phyloP scores from a whole-genome alignment of 2,888 invertebrate genomes.

The Trisateles emortualis region DNA sequence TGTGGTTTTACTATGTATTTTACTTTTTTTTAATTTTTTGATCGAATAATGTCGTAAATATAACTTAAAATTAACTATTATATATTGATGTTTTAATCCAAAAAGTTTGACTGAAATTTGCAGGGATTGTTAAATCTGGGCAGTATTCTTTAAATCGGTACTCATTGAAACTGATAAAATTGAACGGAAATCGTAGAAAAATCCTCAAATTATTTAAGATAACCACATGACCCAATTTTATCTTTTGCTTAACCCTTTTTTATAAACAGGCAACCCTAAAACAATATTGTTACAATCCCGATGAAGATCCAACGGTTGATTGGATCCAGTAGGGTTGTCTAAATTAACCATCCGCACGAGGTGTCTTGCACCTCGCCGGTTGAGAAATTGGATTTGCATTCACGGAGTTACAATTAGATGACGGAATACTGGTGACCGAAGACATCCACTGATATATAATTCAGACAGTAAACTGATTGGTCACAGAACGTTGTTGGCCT shows the following conservation, averaged over 20 bases:
- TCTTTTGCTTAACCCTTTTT: conserved; percentile 19
- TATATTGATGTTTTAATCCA: too few relatives aligned
- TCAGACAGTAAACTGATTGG: conserved; percentile 44
- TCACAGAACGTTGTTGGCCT: conserved; percentile 27
- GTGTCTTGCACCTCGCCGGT: conserved; percentile 47
- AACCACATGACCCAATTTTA: conserved; percentile 12
- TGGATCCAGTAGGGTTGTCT: conserved; percentile 47
- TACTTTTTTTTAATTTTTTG: too few relatives aligned
- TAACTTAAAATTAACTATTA: too few relatives aligned
- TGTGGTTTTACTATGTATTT: neutral
- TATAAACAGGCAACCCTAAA: conserved; percentile 35
- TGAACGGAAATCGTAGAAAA: conserved; percentile 1
- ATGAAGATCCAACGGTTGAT: conserved; percentile 44
- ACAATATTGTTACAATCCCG: conserved; percentile 45
- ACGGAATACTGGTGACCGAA: conserved; percentile 42
- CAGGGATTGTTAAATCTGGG: too few relatives aligned
- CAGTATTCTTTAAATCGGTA: neutral
- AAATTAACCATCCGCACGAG: conserved; percentile 46
- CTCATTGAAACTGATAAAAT: neutral
- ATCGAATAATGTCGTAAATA: too few relatives aligned
- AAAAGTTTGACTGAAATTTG: too few relatives aligned
- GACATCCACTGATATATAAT: conserved; percentile 49
- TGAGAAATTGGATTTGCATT: conserved; percentile 59
- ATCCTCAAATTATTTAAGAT: conserved; percentile 13
- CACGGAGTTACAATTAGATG: conserved; percentile 58